These are phyloP conservation scores for Bagarius yarrelli DNA, from an alignment of 2,113 vertebrate genomes.

Conservation along the genomic window DNA sequence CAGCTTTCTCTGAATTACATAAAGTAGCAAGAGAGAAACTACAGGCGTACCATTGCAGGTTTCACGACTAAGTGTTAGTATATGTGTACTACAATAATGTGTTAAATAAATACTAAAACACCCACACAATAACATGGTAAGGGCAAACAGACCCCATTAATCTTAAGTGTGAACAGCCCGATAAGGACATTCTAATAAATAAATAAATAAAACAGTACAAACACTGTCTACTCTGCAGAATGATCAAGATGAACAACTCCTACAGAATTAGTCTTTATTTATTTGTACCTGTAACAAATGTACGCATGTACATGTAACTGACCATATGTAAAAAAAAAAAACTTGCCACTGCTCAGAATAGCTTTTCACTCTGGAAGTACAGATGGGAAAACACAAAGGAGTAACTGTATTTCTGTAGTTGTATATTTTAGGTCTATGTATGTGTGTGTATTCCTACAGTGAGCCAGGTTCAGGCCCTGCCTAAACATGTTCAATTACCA, in stretches of 20 bases:
- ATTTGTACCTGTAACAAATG: background rate
- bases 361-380: background rate
- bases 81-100: background rate
- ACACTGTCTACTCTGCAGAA: slow-evolving; percentile 41
- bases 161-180: slow-evolving; percentile 33
- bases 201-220: slow-evolving; percentile 74
- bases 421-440: background rate
- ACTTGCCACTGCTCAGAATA: background rate
- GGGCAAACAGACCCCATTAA: slow-evolving; percentile 33
- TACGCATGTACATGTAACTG: background rate
- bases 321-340: background rate
- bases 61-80: background rate
- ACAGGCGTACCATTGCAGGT: background rate
- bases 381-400: background rate
- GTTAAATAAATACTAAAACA: slow-evolving; percentile 1
- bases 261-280: background rate
- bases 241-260: background rate
- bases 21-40: background rate
- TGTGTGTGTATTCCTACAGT: background rate
- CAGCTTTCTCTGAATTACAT: slow-evolving; percentile 3
- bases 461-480: slow-evolving; percentile 40
- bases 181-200: slow-evolving; percentile 71
- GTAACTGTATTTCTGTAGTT: background rate
- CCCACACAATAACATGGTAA: slow-evolving; percentile 37
- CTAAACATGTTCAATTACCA: slow-evolving; percentile 14